Base-by-base conservation (phyloP, 2,113 vertebrate genomes). In the Butorides virescens region DNA sequence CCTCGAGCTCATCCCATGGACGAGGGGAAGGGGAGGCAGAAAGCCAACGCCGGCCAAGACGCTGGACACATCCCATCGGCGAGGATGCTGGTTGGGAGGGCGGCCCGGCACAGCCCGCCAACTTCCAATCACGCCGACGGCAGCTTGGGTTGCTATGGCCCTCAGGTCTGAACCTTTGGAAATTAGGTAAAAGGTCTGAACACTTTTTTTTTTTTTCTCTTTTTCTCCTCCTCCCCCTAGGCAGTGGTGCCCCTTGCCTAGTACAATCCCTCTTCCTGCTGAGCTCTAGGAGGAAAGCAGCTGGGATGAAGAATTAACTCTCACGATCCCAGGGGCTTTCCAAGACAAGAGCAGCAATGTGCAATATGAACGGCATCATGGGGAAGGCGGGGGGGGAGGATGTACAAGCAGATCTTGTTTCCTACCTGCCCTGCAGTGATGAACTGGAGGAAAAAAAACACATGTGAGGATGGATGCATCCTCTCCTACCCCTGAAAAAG, bases 141-240 rank as follows among this genome's bases (percentile, higher is more conserved):
- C 80, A 79, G 81, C 62, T 59, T 44, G 0, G 5, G 88, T 86
- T 96, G 90, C 94, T 78, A 92, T 56, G 58, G 65, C 73, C 85
- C 66, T 87, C 79, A 81, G 86, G 90, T 92, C 89, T 42, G 73
- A 96, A 96, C 92, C 86, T 92, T 72, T 63, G 62, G 79, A 97
- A 96, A 97, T 92, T 80, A 94, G 90, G 86, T 93, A 92, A 94
- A 98, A 97, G 94, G 92, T 95, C 95, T 91, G 61, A 93, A 92
- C 44, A 1, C 0, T 29, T 29, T 53, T 53, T 9, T 15, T 42
- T 81, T 34, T 16, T 32, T 16, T 4, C 11, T 53, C 10, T 39
- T 3, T 20, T 20, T 4, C 11, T 5, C 10, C 85, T 78, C 94
- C 84, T 94, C 90, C 94, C 66, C 53, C 83, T 79, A 2, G 0